Conservation (phyloP, 2,113 vertebrate genomes). For the Theristicus caerulescens region DNA sequence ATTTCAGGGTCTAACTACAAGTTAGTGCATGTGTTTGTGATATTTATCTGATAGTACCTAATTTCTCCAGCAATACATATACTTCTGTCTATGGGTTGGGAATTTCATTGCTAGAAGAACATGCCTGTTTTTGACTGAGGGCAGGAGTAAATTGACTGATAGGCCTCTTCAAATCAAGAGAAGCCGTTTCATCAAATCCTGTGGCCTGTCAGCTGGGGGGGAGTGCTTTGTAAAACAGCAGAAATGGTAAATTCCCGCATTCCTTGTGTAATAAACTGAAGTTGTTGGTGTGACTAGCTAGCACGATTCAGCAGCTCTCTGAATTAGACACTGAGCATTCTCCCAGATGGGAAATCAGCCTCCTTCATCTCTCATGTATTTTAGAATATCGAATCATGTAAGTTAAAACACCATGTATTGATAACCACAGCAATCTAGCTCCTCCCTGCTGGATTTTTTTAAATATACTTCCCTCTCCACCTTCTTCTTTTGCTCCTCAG, state of each 20-base stretch:
- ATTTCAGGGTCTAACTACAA: not conserved
- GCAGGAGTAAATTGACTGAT: not conserved
- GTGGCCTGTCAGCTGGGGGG: not conserved
- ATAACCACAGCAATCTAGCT: not conserved
- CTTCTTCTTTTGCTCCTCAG: not conserved
- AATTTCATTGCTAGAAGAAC: not conserved
- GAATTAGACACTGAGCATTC: not conserved
- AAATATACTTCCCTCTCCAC: not conserved
- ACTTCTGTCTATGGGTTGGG: not conserved
- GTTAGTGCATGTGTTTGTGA: not conserved
- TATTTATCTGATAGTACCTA: not conserved
- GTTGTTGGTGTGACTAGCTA: not conserved
- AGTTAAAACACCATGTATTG: not conserved
- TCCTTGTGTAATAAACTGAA: not conserved
- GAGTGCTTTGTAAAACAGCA: not conserved
- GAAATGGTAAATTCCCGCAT: not conserved
- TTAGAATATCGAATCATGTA: not conserved
- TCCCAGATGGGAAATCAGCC: not conserved
- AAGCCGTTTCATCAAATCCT: not conserved
- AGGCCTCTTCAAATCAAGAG: not conserved
- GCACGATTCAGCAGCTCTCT: not conserved
- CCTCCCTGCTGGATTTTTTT: not conserved
- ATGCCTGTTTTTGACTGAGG: not conserved
- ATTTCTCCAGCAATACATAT: not conserved
- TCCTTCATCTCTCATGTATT: not conserved